Percentiles rank a stretch among this genome's conserved stretches.
phyloP scores from a whole-genome alignment of 2,113 vertebrate genomes.

The Hemicordylus capensis region DNA sequence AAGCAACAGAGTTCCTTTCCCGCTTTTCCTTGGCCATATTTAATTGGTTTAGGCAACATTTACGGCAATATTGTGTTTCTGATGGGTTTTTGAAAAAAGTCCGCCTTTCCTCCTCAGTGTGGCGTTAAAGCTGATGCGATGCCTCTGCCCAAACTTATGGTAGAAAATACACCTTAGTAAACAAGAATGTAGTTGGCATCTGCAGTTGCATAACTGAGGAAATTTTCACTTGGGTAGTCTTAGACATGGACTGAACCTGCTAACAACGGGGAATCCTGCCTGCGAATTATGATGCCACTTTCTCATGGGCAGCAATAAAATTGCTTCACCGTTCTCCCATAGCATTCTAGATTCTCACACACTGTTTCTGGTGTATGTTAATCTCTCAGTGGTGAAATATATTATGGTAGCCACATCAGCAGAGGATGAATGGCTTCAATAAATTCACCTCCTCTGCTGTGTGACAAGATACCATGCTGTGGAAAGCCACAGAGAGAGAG shows the following conservation, averaged over 20 bases:
- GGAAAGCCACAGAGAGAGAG: conserved; percentile 38
- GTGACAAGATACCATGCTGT: conserved; percentile 53
- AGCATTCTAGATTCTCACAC: conserved; percentile 53
- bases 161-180: not conserved
- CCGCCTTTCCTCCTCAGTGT: no score
- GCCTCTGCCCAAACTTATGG: no score
- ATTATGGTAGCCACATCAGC: conserved; percentile 63
- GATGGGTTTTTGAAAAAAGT: no score
- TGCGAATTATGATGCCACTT: conserved; percentile 56
- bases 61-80: no score
- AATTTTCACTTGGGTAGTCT: not conserved
- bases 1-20: no score
- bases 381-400: conserved; percentile 60
- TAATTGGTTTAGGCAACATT: no score
- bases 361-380: conserved; percentile 47
- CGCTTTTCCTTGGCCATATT: no score
- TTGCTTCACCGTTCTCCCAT: conserved; percentile 40
- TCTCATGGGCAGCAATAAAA: conserved; percentile 44
- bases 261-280: conserved; percentile 13
- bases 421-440: conserved; percentile 60
- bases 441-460: conserved; percentile 57
- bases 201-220: not conserved
- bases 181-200: not conserved
- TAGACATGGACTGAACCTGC: conserved; percentile 30
- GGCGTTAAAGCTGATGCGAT: no score